Base-by-base conservation (phyloP, 1,140 invertebrate species). In the Thalassaphorura encarpata region DNA sequence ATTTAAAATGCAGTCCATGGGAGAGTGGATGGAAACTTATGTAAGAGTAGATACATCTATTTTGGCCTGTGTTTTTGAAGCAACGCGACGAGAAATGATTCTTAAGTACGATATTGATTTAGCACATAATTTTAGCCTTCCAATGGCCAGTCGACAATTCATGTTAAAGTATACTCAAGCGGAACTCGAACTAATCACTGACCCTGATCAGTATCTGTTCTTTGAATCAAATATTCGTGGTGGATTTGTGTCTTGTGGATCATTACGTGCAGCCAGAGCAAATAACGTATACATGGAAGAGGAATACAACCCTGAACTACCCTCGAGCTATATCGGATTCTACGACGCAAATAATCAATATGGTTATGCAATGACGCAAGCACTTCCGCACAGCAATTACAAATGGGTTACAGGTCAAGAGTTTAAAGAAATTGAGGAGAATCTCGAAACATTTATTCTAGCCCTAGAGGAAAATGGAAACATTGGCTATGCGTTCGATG, bases 281-380 rank as follows among this genome's bases (percentile, higher is more conserved):
- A 78, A 76, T 64, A 75, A 76, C 66, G 58, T 62, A 48, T 75
- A 71, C 66, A 67, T 76, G 62, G 18, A 48, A 18, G 52, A 70
- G 0, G 36, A 45, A 62, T 77, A 69, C 67, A 63, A 77, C 70
- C 8, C 56, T 11, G 61, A 54, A 36, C 53, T 72, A 59, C 41
- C 49, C 19, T 49, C 48, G 39, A 68, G 64, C 13, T 73, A 68
- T 67, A 47, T 78, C 18, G 63, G 68, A 26, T 77, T 78, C 67
- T 69, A 71, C 27, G 76, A 78, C 72, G 70, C 68, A 5, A 78
- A 77, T 63, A 77, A 78, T 69, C 61, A 76, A 46, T 49, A 49
- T 15, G 45, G 11, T 23, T 23, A 23, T n/a, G 6, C 6, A 21
- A 6, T n/a, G n/a, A n/a, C n/a, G n/a, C n/a, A n/a, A n/a, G n/a